Evolutionary conservation across 2,113 vertebrate species (phyloP).

Genomic region (Ochotona princeps): DNA sequence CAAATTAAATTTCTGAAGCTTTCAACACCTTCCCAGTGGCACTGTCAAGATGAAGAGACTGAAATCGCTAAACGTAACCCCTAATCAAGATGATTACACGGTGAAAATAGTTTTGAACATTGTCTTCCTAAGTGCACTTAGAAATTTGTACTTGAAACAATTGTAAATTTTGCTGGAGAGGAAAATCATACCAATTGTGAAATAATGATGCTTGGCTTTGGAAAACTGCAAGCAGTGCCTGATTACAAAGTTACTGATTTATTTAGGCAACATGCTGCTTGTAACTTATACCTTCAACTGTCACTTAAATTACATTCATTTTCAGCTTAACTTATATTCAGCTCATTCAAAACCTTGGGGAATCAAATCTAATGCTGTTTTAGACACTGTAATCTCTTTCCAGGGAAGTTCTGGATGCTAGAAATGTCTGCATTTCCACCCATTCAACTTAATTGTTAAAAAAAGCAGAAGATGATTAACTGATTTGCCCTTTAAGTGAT

Average conservation of each 20-base stretch:
- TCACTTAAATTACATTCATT: constrained; percentile 67
- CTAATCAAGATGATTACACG: constrained; percentile 59
- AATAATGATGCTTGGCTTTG: constrained; percentile 70
- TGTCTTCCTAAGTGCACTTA: constrained; percentile 55
- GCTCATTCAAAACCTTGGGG: constrained; percentile 60
- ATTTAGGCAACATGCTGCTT: constrained; percentile 60
- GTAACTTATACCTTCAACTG: constrained; percentile 54
- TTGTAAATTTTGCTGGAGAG: constrained; percentile 64
- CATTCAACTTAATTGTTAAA: constrained; percentile 65
- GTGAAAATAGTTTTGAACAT: constrained; percentile 41
- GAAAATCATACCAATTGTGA: constrained; percentile 68
- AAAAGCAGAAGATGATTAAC: constrained; percentile 39
- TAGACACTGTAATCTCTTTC: constrained; percentile 6
- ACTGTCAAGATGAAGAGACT: constrained; percentile 11
- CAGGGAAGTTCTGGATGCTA: background rate
- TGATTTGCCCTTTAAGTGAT: background rate
- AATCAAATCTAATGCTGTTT: constrained; percentile 4
- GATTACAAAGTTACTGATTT: constrained; percentile 65
- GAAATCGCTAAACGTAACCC: constrained; percentile 25
- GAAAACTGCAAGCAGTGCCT: constrained; percentile 55
- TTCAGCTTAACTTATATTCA: constrained; percentile 46
- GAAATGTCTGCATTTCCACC: constrained; percentile 56
- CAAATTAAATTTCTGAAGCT: constrained; percentile 33
- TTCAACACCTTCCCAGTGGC: constrained; percentile 53
- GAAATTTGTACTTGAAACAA: constrained; percentile 65